A percentile compares a stretch with the other conserved stretches of the same genome.
phyloP scores from a whole-genome alignment of 53 echinoderm and acorn worm species.

The Holothuria scabra region DNA sequence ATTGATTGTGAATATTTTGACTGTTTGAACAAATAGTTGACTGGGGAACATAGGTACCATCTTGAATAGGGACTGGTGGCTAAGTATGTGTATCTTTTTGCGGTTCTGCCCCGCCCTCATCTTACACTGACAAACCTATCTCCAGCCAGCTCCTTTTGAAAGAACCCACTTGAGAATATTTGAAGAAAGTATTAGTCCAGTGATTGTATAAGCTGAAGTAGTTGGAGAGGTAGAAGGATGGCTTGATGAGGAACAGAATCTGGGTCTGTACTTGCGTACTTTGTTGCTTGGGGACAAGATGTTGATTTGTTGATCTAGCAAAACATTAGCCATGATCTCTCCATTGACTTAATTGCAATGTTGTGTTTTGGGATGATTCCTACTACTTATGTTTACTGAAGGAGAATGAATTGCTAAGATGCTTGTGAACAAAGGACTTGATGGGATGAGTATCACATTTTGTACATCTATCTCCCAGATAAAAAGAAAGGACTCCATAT shows the following conservation, averaged over 20 bases:
- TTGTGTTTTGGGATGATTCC: conserved; percentile 6
- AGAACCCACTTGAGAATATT: conserved; percentile 33
- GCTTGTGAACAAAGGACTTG: too few relatives aligned
- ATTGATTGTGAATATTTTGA: conserved; percentile 8
- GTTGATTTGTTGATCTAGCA: conserved; percentile 37
- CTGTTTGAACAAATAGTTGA: conserved; percentile 12
- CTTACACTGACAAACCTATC: neutral
- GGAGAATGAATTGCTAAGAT: too few relatives aligned
- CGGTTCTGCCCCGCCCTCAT: conserved; percentile 30
- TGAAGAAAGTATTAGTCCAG: conserved; percentile 14
- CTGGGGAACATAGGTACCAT: conserved; percentile 1
- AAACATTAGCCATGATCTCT: conserved; percentile 1
- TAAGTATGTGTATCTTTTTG: conserved; percentile 37
- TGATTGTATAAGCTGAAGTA: neutral
- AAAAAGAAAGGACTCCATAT: too few relatives aligned
- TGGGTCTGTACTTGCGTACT: neutral
- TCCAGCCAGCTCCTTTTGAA: neutral
- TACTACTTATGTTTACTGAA: too few relatives aligned
- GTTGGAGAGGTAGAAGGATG: too few relatives aligned
- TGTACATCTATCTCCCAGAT: too few relatives aligned
- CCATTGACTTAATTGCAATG: neutral
- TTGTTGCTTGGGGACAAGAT: conserved; percentile 32
- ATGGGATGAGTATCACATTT: too few relatives aligned
- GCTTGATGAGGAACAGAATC: too few relatives aligned
- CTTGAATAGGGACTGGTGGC: neutral